Evolutionary conservation across 2,113 vertebrate species (phyloP).

Genomic region (Neofelis nebulosa): DNA sequence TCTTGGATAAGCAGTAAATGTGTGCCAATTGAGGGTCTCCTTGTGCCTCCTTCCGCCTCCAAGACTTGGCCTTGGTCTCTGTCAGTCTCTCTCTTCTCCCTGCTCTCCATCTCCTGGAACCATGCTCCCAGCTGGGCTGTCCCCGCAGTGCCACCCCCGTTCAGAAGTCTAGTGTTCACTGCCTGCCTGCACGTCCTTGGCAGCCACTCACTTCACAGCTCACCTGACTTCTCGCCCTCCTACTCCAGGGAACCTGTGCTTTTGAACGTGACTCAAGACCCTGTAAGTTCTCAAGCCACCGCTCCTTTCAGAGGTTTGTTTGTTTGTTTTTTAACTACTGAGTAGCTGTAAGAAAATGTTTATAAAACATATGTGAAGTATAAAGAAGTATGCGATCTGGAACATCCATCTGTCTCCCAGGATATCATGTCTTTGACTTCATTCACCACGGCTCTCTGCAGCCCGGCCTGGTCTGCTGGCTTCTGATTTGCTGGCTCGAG

Average conservation of each 20-base stretch:
- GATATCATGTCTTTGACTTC: neutral
- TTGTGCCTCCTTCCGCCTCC: neutral
- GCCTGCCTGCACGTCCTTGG: neutral
- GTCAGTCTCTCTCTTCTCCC: neutral
- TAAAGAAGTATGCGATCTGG: neutral
- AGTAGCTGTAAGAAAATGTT: neutral
- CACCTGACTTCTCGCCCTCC: neutral
- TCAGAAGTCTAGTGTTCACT: neutral
- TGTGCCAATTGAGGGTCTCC: slow-evolving; percentile 27
- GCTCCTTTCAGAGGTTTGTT: neutral
- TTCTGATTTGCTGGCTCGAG: neutral
- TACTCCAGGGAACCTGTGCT: neutral
- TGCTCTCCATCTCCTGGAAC: neutral
- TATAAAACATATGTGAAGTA: neutral
- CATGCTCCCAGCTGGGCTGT: neutral
- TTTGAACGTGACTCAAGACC: neutral
- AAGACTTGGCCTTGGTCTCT: neutral
- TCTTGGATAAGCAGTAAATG: slow-evolving; percentile 21
- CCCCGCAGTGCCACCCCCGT: neutral
- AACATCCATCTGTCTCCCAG: neutral
- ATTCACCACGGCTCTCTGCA: neutral
- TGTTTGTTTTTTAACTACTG: neutral
- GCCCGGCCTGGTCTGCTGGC: neutral
- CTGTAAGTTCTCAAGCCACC: neutral
- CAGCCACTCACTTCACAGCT: neutral